phyloP scores from a whole-genome alignment of 2,797 vertebrate genomes.

The Lerista edwardsae region DNA sequence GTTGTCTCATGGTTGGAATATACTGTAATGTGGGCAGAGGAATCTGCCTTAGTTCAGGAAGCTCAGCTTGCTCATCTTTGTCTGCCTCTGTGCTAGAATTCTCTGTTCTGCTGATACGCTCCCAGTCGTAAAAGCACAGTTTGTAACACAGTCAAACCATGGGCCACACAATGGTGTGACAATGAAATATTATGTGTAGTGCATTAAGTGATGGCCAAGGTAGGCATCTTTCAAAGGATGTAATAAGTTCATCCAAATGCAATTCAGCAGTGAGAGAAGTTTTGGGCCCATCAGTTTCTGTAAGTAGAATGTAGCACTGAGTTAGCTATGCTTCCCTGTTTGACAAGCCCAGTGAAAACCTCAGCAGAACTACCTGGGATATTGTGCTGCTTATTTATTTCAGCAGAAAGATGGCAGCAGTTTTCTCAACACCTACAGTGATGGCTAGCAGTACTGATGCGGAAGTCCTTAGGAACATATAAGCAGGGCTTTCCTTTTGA shows the following conservation, averaged over 20 bases:
- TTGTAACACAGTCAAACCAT: not conserved
- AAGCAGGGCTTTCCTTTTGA: not conserved
- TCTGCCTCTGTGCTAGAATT: not conserved
- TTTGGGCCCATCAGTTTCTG: not conserved
- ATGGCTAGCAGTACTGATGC: not conserved
- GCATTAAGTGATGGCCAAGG: not conserved
- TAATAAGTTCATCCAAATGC: not conserved
- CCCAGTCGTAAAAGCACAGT: not conserved
- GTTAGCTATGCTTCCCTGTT: not conserved
- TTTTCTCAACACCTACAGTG: not conserved
- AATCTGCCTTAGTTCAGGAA: not conserved
- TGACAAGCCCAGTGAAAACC: not conserved
- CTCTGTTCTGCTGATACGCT: not conserved
- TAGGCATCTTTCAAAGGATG: not conserved
- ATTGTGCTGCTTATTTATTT: not conserved
- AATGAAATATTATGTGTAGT: not conserved
- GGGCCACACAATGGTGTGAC: not conserved
- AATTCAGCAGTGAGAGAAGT: not conserved
- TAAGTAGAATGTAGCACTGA: not conserved
- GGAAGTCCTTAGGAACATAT: not conserved
- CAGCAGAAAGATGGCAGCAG: not conserved
- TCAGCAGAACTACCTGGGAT: not conserved
- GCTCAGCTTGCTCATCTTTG: not conserved
- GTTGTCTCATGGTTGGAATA: not conserved
- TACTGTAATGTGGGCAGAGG: not conserved